Evolutionary conservation across 2,888 invertebrate genomes (phyloP).

Genomic region (Nephrotoma flavescens): DNA sequence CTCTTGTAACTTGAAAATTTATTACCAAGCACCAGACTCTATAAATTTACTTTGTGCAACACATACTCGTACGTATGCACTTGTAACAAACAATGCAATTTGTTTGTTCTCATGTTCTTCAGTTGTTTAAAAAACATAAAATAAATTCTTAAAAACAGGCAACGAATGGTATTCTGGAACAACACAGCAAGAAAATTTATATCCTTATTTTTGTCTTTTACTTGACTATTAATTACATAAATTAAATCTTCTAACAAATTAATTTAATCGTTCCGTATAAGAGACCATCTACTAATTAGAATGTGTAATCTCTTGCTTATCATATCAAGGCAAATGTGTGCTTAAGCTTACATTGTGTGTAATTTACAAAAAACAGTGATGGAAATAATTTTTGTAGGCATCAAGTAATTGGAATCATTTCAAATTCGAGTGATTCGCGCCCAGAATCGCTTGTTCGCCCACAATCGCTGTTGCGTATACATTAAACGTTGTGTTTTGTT

Average conservation of each 20-base stretch:
- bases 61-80: neutral
- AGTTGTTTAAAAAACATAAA: neutral
- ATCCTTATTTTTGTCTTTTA: neutral
- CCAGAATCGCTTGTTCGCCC: too few relatives aligned
- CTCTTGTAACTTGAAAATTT: neutral
- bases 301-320: neutral
- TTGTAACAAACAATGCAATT: neutral
- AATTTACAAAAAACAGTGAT: neutral
- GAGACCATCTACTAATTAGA: neutral
- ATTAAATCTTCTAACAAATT: neutral
- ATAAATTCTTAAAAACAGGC: neutral
- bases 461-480: too few relatives aligned
- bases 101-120: neutral
- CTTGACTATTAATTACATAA: neutral
- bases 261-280: neutral
- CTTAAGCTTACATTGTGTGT: neutral
- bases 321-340: neutral
- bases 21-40: neutral
- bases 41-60: neutral
- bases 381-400: neutral
- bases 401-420: too few relatives aligned
- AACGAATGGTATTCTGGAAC: neutral
- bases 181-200: neutral
- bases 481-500: too few relatives aligned
- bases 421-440: too few relatives aligned